These are phyloP conservation scores for Cynodonichthys magdalenae DNA, from an alignment of 2,797 vertebrate species.

Conservation along the genomic window DNA sequence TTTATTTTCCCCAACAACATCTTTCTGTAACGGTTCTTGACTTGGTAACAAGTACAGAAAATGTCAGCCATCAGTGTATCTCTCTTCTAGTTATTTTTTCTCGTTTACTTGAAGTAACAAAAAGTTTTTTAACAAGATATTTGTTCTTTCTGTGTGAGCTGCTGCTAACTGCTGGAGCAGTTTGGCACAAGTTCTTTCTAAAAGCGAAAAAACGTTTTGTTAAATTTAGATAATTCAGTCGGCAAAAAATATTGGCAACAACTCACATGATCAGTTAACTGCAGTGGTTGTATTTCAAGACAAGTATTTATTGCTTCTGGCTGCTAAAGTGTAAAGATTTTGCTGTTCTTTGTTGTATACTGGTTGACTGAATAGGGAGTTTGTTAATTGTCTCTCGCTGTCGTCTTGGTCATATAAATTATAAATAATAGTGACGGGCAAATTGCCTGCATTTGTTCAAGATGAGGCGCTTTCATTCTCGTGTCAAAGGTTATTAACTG, in stretches of 20 bases:
- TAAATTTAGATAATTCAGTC: not conserved
- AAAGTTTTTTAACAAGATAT: slow-evolving; percentile 19
- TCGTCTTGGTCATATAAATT: not conserved
- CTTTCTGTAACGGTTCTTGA: slow-evolving; percentile 18
- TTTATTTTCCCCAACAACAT: slow-evolving; percentile 12
- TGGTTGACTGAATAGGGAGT: not conserved
- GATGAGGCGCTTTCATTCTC: not conserved
- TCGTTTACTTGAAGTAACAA: slow-evolving; percentile 16
- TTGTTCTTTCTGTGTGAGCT: slow-evolving; percentile 16
- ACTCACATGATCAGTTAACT: not conserved
- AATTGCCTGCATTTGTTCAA: not conserved
- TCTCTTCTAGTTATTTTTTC: slow-evolving; percentile 14
- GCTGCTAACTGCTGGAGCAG: slow-evolving; percentile 1
- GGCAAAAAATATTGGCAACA: slow-evolving; percentile 5
- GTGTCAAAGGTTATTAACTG: not conserved
- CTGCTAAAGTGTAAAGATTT: not conserved
- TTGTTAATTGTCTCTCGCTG: not conserved
- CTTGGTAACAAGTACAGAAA: slow-evolving; percentile 10
- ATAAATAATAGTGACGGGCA: not conserved
- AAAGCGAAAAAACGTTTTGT: slow-evolving; percentile 11
- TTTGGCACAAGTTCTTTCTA: not conserved
- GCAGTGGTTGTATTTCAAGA: not conserved
- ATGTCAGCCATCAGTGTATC: slow-evolving; percentile 5
- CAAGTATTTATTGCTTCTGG: slow-evolving; percentile 1
- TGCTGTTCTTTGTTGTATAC: not conserved